Percentiles rank a stretch among this genome's conserved stretches.
These are phyloP conservation scores for Drosophila tristis DNA, from an alignment of 1,140 invertebrate species.

Conservation along the genomic window DNA sequence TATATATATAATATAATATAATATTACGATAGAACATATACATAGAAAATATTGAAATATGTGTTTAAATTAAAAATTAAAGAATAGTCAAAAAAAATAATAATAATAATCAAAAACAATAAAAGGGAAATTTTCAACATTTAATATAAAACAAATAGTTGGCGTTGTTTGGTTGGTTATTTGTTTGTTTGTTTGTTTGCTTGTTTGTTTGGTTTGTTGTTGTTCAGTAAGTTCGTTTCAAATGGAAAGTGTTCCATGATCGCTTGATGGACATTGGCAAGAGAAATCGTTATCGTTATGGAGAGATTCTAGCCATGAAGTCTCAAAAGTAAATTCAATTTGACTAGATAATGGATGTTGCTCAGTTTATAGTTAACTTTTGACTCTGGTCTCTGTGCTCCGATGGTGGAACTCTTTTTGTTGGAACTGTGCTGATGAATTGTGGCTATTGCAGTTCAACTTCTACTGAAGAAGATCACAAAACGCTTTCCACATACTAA, in stretches of 20 bases:
- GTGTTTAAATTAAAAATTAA: conserved; percentile 53
- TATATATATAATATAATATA: conserved; percentile 63
- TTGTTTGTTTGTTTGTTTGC: conserved; percentile 17
- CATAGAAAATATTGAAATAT: conserved; percentile 63
- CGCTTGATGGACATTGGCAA: conserved; percentile 10
- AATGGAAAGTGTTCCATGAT: conserved; percentile 37
- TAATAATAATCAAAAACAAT: neutral
- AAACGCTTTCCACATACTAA: conserved; percentile 11
- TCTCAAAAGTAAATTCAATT: conserved; percentile 51
- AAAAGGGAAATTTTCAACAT: conserved; percentile 30
- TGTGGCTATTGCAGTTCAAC: conserved; percentile 25
- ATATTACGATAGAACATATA: conserved; percentile 59
- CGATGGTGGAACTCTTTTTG: neutral
- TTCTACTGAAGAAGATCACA: neutral
- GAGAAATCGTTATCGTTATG: conserved; percentile 12
- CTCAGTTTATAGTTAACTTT: conserved; percentile 45
- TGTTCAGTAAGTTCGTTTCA: conserved; percentile 15
- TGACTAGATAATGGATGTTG: conserved; percentile 67
- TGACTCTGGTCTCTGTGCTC: conserved; percentile 23
- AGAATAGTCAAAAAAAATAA: conserved; percentile 41
- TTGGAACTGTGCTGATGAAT: conserved; percentile 19
- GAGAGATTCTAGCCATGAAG: conserved; percentile 6
- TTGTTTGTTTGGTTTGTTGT: conserved; percentile 16
- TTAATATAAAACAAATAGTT: conserved; percentile 33
- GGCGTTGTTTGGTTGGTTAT: conserved; percentile 24